A percentile compares a stretch with the other conserved stretches of the same genome.
These are phyloP conservation scores for Erebia epiphron DNA, from an alignment of 2,888 invertebrate species.

Conservation along the genomic window DNA sequence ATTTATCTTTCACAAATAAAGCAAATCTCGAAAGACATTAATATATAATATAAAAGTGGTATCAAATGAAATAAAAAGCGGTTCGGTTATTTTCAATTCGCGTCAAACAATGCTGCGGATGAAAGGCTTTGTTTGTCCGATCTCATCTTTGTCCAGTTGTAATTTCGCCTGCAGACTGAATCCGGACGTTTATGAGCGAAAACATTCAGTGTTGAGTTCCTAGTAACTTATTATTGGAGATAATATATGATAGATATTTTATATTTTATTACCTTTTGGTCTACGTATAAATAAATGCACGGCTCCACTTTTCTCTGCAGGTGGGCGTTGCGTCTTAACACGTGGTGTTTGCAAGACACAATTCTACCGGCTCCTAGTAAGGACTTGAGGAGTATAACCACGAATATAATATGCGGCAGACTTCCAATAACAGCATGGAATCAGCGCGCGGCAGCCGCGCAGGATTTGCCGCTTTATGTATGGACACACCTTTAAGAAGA, in stretches of 20 bases:
- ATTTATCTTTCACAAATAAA: slow-evolving; percentile 21
- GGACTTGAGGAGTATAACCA: too few relatives aligned
- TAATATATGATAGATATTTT: background rate
- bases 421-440: too few relatives aligned
- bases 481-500: too few relatives aligned
- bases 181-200: slow-evolving; percentile 37
- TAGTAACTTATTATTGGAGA: background rate
- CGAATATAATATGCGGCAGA: too few relatives aligned
- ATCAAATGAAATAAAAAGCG: slow-evolving; percentile 36
- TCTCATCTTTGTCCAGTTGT: slow-evolving; percentile 47
- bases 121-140: slow-evolving; percentile 48
- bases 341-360: too few relatives aligned
- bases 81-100: slow-evolving; percentile 48
- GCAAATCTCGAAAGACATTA: slow-evolving; percentile 30
- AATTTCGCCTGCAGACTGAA: slow-evolving; percentile 49
- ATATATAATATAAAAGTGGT: slow-evolving; percentile 40
- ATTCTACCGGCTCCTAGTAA: too few relatives aligned
- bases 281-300: too few relatives aligned
- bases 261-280: too few relatives aligned
- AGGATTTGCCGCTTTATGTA: too few relatives aligned
- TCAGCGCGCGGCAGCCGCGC: too few relatives aligned
- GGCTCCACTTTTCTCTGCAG: too few relatives aligned
- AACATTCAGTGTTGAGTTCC: slow-evolving; percentile 23
- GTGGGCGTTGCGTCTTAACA: too few relatives aligned
- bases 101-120: slow-evolving; percentile 46